Evolutionary conservation across 2,797 vertebrate species (phyloP).

Genomic region (Pangasius djambal): DNA sequence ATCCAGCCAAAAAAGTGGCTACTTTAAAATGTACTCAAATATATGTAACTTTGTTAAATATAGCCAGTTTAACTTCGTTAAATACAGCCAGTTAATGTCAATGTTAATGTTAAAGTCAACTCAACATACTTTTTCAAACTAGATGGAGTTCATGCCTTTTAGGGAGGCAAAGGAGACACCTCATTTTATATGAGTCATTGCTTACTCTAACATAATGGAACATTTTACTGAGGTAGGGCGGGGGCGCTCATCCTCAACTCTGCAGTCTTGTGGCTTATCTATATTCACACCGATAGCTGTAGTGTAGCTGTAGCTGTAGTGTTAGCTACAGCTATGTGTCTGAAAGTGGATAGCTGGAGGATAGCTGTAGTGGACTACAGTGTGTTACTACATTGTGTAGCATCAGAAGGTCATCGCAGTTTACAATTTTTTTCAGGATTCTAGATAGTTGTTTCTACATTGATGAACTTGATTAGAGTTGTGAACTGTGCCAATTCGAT

Average conservation of each 20-base stretch:
- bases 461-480: background rate
- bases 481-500: no score
- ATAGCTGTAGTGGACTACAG: no score
- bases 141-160: background rate
- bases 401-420: background rate
- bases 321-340: no score
- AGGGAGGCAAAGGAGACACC: background rate
- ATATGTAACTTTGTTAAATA: no score
- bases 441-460: background rate
- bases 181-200: background rate
- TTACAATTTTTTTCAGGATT: background rate
- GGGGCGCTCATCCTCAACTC: background rate
- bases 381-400: background rate
- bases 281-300: background rate
- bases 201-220: background rate
- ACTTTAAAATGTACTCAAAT: background rate
- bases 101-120: background rate
- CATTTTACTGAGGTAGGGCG: background rate
- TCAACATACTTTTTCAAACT: background rate
- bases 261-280: background rate
- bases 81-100: background rate
- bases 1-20: background rate
- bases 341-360: no score
- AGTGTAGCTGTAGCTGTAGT: background rate
- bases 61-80: background rate